Conservation (phyloP, 1,140 invertebrate genomes). For the Formica selysi region DNA sequence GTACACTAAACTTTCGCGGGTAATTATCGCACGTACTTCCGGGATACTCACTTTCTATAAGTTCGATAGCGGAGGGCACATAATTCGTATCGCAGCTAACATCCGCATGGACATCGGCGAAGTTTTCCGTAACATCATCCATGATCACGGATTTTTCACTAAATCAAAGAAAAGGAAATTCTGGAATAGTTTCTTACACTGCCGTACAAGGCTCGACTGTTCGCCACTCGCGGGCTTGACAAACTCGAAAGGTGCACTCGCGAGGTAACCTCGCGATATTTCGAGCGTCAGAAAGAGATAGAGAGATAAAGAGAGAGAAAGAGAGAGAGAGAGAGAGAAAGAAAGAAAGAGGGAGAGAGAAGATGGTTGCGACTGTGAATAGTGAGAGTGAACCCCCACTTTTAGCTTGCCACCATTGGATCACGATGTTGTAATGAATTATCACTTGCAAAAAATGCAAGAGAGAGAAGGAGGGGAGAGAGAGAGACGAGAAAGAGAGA, state of each 20-base stretch:
- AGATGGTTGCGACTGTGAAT: slow-evolving; percentile 11
- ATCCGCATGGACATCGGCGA: slow-evolving; percentile 72
- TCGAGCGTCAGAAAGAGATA: neutral
- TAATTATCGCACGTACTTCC: neutral
- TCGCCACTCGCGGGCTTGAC: slow-evolving; percentile 1
- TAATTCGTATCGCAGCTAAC: slow-evolving; percentile 76
- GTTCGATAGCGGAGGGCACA: slow-evolving; percentile 78
- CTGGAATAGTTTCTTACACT: neutral
- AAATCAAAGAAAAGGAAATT: neutral
- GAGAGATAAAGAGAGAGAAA: too few species aligned
- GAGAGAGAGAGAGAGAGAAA: too few species aligned
- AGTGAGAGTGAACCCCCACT: slow-evolving; percentile 82
- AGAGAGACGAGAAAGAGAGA: neutral
- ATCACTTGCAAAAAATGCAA: slow-evolving; percentile 5
- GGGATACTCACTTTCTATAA: slow-evolving; percentile 81
- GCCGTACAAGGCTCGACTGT: neutral
- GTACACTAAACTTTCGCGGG: neutral
- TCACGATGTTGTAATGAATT: slow-evolving; percentile 59
- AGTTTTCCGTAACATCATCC: slow-evolving; percentile 32
- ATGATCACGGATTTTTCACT: slow-evolving; percentile 4
- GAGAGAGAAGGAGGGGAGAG: neutral
- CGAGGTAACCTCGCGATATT: neutral
- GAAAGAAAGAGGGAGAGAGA: neutral
- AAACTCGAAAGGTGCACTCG: slow-evolving; percentile 26
- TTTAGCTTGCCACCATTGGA: slow-evolving; percentile 73